These are phyloP conservation scores for Phania funesta DNA, from an alignment of 2,888 invertebrate genomes.

Conservation along the genomic window DNA sequence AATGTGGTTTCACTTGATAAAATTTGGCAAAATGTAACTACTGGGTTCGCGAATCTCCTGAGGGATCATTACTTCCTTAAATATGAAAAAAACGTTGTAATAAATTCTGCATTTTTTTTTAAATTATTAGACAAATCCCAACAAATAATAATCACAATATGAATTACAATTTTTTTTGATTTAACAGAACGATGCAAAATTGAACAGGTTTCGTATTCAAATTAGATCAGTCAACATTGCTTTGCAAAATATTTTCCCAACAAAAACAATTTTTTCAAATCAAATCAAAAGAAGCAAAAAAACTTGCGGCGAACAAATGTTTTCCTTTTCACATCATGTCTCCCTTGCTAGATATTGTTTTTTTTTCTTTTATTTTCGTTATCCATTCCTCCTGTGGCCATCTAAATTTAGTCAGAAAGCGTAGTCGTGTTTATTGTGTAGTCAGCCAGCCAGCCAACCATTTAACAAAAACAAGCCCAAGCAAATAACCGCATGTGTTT, in stretches of 20 bases:
- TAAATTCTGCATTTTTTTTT: too few relatives aligned
- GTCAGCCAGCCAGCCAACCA: conserved; percentile 33
- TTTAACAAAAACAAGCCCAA: conserved; percentile 3
- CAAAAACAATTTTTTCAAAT: conserved; percentile 8
- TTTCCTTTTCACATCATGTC: conserved; percentile 25
- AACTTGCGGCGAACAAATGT: conserved; percentile 11
- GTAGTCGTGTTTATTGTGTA: conserved; percentile 37
- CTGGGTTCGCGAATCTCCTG: conserved; percentile 3
- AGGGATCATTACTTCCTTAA: too few relatives aligned
- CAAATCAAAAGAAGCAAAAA: neutral
- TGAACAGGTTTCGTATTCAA: too few relatives aligned
- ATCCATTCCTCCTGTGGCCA: conserved; percentile 43
- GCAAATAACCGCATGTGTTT: neutral
- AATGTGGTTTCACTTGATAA: neutral
- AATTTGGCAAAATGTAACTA: neutral
- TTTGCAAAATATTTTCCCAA: too few relatives aligned
- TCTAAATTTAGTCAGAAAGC: conserved; percentile 53
- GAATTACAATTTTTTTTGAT: too few relatives aligned
- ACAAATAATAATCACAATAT: too few relatives aligned
- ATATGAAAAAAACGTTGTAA: neutral
- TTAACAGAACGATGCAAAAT: too few relatives aligned
- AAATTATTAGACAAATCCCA: conserved; percentile 38
- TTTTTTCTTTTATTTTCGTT: conserved; percentile 15
- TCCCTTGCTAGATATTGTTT: conserved; percentile 7
- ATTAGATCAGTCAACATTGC: too few relatives aligned